A percentile compares a stretch with the other conserved stretches of the same genome.
phyloP scores from a whole-genome alignment of 2,888 invertebrate species.

The Himalopsyche japonica region DNA sequence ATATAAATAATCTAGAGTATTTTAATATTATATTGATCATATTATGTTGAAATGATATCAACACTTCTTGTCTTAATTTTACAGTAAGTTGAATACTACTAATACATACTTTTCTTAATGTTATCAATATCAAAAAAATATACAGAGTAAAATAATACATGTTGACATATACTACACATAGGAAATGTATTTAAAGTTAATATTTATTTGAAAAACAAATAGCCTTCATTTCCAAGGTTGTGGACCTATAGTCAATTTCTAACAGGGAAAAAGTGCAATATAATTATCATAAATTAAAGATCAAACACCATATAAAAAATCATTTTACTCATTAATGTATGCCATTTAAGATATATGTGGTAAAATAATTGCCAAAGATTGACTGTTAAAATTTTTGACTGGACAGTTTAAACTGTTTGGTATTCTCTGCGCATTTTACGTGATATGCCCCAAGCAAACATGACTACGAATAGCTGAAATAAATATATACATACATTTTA shows the following conservation, averaged over 20 bases:
- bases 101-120: too few species aligned
- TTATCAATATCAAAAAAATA: too few species aligned
- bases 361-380: neutral
- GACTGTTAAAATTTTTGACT: neutral
- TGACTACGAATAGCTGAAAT: constrained; percentile 81
- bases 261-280: neutral
- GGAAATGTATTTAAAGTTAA: too few species aligned
- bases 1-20: too few species aligned
- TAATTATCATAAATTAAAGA: neutral
- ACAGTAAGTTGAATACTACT: too few species aligned
- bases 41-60: too few species aligned
- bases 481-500: constrained; percentile 29
- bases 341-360: neutral
- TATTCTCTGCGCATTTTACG: constrained; percentile 91
- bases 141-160: too few species aligned
- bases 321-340: neutral
- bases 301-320: neutral
- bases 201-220: too few species aligned
- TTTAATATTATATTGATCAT: too few species aligned
- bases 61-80: too few species aligned
- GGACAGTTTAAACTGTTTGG: constrained; percentile 73
- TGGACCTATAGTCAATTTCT: neutral
- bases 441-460: constrained; percentile 92
- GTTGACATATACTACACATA: too few species aligned
- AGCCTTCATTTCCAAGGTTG: too few species aligned